Conservation (phyloP, 2,797 vertebrate species). For the Acrossocheilus wenchowensis region DNA sequence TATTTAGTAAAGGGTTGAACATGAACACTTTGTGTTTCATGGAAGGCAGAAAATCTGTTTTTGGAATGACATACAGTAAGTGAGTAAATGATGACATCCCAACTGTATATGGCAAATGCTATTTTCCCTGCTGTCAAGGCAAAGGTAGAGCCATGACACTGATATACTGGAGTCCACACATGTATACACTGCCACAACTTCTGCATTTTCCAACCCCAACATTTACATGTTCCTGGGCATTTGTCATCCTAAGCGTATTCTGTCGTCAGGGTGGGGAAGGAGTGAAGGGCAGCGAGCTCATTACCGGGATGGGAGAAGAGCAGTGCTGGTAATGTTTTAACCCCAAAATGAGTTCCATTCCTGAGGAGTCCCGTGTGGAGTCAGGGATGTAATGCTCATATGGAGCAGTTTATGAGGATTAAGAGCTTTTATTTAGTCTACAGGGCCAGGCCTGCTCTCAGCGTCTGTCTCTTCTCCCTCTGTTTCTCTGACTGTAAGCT, state of each 20-base stretch:
- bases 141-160: constrained; percentile 47
- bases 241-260: constrained; percentile 75
- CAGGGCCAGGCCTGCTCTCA: constrained; percentile 59
- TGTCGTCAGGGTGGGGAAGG: constrained; percentile 69
- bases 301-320: constrained; percentile 70
- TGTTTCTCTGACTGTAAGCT: constrained; percentile 42
- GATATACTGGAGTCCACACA: constrained; percentile 40
- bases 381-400: constrained; percentile 76
- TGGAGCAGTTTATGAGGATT: constrained; percentile 81
- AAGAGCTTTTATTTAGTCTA: constrained; percentile 80
- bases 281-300: constrained; percentile 58
- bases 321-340: constrained; percentile 75
- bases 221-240: constrained; percentile 76
- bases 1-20: background rate
- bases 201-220: constrained; percentile 63
- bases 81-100: constrained; percentile 3
- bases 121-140: background rate
- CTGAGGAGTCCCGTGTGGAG: constrained; percentile 65
- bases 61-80: background rate
- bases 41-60: background rate
- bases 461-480: constrained; percentile 57
- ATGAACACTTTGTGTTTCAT: background rate
- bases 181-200: constrained; percentile 55
- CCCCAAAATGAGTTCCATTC: constrained; percentile 78
- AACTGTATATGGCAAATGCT: background rate